A percentile compares a stretch with the other conserved stretches of the same genome.
Conservation (phyloP, 2,113 vertebrate genomes). For the Podarcis cretensis region DNA sequence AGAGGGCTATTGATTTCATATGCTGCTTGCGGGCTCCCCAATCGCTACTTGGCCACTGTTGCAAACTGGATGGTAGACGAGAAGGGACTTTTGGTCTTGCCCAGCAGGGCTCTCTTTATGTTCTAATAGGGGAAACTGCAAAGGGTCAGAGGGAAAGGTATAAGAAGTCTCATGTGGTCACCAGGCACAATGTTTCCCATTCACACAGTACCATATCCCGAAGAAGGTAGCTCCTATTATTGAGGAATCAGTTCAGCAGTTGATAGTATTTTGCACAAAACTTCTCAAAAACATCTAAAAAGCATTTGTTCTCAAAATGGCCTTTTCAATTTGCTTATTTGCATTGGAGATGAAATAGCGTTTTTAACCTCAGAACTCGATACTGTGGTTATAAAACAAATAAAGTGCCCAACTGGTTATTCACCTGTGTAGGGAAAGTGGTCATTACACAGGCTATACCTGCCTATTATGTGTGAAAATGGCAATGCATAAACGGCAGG, state of each 20-base stretch:
- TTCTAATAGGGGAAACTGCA: background rate
- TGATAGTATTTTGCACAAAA: background rate
- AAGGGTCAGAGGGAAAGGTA: background rate
- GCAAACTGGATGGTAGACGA: background rate
- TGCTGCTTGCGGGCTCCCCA: background rate
- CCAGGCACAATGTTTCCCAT: background rate
- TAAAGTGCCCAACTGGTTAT: constrained; percentile 20
- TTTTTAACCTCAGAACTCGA: background rate
- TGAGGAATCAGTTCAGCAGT: background rate
- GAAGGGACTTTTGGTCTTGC: background rate
- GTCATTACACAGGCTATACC: background rate
- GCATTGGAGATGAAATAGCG: background rate
- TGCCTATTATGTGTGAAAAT: constrained; percentile 25
- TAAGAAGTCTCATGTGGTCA: background rate
- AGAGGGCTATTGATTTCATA: background rate
- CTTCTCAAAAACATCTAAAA: constrained; percentile 27
- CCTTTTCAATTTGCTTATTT: constrained; percentile 37
- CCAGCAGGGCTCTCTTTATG: background rate
- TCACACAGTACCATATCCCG: background rate
- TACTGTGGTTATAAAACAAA: constrained; percentile 16
- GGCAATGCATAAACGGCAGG: constrained; percentile 21
- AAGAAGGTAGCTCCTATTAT: background rate
- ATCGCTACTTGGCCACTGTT: background rate
- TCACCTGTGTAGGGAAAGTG: constrained; percentile 9
- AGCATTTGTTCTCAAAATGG: constrained; percentile 51